Conservation (phyloP, 2,113 vertebrate genomes). For the Sphyrna mokarran region DNA sequence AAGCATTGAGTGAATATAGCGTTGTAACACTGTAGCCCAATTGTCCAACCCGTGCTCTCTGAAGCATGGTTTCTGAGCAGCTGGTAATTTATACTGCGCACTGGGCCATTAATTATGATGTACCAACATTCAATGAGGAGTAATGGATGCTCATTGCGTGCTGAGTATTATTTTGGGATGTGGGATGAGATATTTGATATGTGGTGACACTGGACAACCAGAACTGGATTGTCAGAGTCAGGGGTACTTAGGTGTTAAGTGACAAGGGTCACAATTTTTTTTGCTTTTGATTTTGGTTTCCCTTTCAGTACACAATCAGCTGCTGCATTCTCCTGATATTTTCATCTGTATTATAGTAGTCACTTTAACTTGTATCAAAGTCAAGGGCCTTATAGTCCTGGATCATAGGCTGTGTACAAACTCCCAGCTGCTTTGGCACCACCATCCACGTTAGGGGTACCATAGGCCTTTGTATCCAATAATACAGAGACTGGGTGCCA, state of each 20-base stretch:
- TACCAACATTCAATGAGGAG: not conserved
- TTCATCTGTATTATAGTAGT: not conserved
- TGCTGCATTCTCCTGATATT: not conserved
- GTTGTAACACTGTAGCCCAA: not conserved
- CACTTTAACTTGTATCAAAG: not conserved
- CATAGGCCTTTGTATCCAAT: not conserved
- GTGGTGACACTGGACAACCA: not conserved
- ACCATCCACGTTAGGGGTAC: not conserved
- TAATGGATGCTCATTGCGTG: not conserved
- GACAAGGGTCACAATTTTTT: not conserved
- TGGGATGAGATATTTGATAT: not conserved
- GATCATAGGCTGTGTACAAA: not conserved
- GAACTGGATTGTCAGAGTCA: not conserved
- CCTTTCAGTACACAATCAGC: not conserved
- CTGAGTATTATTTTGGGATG: not conserved
- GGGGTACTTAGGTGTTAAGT: not conserved
- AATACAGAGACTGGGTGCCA: not conserved
- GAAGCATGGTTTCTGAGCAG: not conserved
- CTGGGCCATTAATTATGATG: not conserved
- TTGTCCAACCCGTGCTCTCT: not conserved
- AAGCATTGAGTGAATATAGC: not conserved
- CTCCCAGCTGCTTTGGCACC: not conserved
- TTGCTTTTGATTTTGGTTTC: not conserved
- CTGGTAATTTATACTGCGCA: not conserved
- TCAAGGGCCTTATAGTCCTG: not conserved